Percentiles rank a stretch among this genome's conserved stretches.
These are phyloP conservation scores for Gnathonemus longibarbis DNA, from an alignment of 2,113 vertebrate species.

Conservation along the genomic window DNA sequence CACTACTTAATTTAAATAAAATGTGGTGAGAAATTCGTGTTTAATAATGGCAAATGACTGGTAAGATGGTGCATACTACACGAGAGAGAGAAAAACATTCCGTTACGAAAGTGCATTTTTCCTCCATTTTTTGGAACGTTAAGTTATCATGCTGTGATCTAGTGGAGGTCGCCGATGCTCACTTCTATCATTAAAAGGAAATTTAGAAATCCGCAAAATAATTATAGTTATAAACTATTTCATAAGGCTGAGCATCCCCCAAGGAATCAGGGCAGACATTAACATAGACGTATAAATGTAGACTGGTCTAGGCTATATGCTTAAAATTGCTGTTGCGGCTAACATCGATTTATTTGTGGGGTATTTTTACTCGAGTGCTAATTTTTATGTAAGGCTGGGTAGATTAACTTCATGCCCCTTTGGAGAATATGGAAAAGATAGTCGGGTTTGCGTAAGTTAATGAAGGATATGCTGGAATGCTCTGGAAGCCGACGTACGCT, in stretches of 20 bases:
- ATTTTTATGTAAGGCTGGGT: neutral
- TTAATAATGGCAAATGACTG: neutral
- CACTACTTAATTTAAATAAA: neutral
- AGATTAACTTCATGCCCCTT: neutral
- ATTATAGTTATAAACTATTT: neutral
- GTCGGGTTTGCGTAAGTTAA: neutral
- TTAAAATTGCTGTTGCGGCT: neutral
- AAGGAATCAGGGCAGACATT: neutral
- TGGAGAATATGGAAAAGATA: neutral
- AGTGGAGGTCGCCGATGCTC: neutral
- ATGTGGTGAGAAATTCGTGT: neutral
- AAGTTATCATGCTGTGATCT: slow-evolving; percentile 4
- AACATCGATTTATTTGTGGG: neutral
- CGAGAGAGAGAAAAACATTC: neutral
- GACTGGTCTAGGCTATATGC: neutral
- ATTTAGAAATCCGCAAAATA: neutral
- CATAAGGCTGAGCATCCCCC: neutral
- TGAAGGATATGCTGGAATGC: neutral
- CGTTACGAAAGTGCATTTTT: neutral
- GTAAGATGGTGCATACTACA: neutral
- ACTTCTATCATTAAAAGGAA: neutral
- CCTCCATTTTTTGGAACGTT: neutral
- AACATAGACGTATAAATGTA: neutral
- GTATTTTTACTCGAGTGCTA: neutral
- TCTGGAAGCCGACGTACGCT: neutral